Conservation (phyloP, 2,113 vertebrate genomes). For the Catagonus wagneri region DNA sequence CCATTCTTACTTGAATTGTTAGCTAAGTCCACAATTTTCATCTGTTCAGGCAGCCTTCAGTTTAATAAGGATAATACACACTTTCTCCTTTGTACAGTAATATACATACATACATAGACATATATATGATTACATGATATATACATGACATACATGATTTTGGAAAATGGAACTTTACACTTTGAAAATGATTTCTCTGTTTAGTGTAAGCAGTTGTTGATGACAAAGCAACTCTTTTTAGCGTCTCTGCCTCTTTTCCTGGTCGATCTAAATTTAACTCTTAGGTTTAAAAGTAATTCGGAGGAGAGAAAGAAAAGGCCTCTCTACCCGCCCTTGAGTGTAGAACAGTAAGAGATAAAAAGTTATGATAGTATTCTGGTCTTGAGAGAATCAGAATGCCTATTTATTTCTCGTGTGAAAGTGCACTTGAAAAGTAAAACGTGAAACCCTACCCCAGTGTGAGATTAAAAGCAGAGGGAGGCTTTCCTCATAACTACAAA, state of each 20-base stretch:
- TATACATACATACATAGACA: neutral
- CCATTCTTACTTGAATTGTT: neutral
- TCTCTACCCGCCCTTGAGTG: conserved; percentile 52
- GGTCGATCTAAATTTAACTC: conserved; percentile 61
- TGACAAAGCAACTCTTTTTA: neutral
- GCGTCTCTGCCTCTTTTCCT: conserved; percentile 37
- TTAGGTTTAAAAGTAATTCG: conserved; percentile 67
- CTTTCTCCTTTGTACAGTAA: neutral
- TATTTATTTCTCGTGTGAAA: conserved; percentile 80
- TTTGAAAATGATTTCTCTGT: conserved; percentile 23
- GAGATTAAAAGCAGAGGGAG: conserved; percentile 83
- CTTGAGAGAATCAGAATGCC: conserved; percentile 74
- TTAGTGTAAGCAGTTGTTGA: neutral
- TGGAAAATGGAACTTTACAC: neutral
- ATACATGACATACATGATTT: neutral
- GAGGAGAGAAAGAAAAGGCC: conserved; percentile 62
- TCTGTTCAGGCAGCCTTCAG: neutral
- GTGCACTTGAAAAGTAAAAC: conserved; percentile 80
- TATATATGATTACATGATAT: neutral
- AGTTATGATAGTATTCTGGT: conserved; percentile 77
- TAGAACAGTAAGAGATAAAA: conserved; percentile 65
- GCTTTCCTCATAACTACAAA: conserved; percentile 81
- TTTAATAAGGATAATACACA: neutral
- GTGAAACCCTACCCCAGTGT: conserved; percentile 78
- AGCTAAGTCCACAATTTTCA: neutral